Evolutionary conservation across 2,797 vertebrate species (phyloP), one percentile per base, ranked within the genome.

Genomic region (Onychomys arenicola): DNA sequence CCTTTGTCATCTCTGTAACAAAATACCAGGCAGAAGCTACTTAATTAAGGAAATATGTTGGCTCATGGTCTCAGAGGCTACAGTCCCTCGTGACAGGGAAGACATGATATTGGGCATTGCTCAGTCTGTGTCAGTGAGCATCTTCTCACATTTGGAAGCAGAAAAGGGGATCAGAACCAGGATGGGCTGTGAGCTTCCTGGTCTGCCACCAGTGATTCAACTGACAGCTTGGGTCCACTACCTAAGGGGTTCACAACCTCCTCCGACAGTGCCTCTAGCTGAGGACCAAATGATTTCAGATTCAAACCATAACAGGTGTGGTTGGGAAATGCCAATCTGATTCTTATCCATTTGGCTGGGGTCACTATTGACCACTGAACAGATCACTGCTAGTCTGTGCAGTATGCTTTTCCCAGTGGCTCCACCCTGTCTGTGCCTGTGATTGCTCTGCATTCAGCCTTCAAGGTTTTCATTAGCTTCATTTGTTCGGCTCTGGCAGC

Each of bases 351-450:
- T 6, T 32, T 85, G 89, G 37, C 49, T 34, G 21, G 57, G 67
- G 46, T 61, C 46, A 1, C 6, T 80, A 57, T 13, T 21, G 43
- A 34, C 14, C 17, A 2, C 55, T 17, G 13, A 27, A 0, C 12
- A 46, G 5, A 46, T 32, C 10, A 2, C 12, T 5, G 1, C 37
- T 21, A 0, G 17, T 25, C 73, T 43, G 37, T 16, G 34, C 14
- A 17, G 65, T 13, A 8, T 6, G 34, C 14, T 40, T 67, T 17
- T 32, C 29, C 10, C 10, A 29, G 43, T 25, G 40, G 43, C 49
- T 8, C 12, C 21, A 2, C 0, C 5, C n/a, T 46, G 84, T 61
- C 27, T 6, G 67, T 3, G 17, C 49, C 67, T 77, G 61, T 40
- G 21, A 0, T 14, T 4, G 57, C 61, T 88, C 49, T 11, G 59